Evolutionary conservation across 2,113 vertebrate species (phyloP).

Genomic region (Artemisiospiza belli): DNA sequence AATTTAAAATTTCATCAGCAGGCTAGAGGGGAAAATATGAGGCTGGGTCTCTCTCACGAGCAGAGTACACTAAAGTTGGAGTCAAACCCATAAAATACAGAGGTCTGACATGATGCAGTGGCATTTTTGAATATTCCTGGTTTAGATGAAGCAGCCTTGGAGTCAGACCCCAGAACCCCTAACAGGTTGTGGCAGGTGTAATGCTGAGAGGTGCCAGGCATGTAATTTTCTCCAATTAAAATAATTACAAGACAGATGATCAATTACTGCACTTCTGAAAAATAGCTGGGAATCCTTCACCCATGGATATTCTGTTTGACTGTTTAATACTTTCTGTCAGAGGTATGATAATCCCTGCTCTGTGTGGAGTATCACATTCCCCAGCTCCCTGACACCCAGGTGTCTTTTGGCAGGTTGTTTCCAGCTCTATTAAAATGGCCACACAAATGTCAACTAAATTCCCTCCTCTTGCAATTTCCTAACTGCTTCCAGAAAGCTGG

Average conservation of each 20-base stretch:
- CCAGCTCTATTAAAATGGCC: neutral
- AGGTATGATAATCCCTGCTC: neutral
- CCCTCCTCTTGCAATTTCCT: neutral
- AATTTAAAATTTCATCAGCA: neutral
- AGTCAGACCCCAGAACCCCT: neutral
- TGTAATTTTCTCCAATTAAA: slow-evolving; percentile 38
- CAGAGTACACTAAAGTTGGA: neutral
- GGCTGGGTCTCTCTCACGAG: neutral
- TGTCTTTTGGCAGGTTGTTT: neutral
- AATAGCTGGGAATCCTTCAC: slow-evolving; percentile 11
- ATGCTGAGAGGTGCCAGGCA: neutral
- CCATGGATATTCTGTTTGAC: neutral
- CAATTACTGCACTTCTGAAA: neutral
- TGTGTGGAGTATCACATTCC: neutral
- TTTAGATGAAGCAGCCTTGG: neutral
- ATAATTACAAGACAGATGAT: slow-evolving; percentile 34
- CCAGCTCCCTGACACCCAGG: neutral
- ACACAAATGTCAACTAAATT: neutral
- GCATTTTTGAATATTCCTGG: neutral
- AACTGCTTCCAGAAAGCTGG: neutral
- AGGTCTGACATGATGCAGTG: neutral
- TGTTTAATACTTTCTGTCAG: slow-evolving; percentile 4
- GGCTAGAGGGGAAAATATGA: neutral
- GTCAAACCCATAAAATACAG: neutral
- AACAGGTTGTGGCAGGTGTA: neutral